A percentile compares a stretch with the other conserved stretches of the same genome.
Conservation (phyloP, 2,888 invertebrate genomes). For the Pyrocoelia pectoralis region DNA sequence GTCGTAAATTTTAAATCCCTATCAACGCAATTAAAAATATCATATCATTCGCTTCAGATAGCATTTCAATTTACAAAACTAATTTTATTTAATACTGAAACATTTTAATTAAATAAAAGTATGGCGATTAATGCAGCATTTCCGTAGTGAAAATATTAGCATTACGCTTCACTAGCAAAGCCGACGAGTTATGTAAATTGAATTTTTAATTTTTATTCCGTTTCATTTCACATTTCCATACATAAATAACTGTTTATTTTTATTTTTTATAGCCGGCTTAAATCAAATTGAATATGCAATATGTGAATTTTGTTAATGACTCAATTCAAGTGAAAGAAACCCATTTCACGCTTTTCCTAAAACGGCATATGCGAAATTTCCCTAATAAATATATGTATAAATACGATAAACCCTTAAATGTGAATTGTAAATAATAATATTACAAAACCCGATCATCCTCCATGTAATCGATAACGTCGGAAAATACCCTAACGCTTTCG, state of each 20-base stretch:
- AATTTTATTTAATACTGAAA: background rate
- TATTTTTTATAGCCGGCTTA: background rate
- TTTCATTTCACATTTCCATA: slow-evolving; percentile 1
- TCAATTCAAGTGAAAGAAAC: too few relatives aligned
- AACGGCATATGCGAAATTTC: background rate
- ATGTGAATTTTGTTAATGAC: too few relatives aligned
- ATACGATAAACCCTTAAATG: background rate
- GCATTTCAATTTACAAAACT: background rate
- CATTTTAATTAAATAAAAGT: slow-evolving; percentile 1
- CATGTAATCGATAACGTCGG: slow-evolving; percentile 4
- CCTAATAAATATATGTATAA: background rate
- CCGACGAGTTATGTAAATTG: background rate
- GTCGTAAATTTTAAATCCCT: background rate
- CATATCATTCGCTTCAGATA: background rate
- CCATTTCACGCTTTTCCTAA: too few relatives aligned
- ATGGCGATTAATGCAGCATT: background rate
- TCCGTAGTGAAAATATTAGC: slow-evolving; percentile 1
- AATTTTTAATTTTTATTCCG: slow-evolving; percentile 1
- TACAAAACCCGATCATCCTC: background rate
- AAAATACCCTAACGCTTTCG: slow-evolving; percentile 22
- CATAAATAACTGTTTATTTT: slow-evolving; percentile 1
- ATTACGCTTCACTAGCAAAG: slow-evolving; percentile 1
- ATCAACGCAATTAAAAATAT: slow-evolving; percentile 1
- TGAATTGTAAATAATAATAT: slow-evolving; percentile 1
- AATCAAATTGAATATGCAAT: background rate